phyloP scores from a whole-genome alignment of 2,888 invertebrate genomes.

The Congeria kusceri region DNA sequence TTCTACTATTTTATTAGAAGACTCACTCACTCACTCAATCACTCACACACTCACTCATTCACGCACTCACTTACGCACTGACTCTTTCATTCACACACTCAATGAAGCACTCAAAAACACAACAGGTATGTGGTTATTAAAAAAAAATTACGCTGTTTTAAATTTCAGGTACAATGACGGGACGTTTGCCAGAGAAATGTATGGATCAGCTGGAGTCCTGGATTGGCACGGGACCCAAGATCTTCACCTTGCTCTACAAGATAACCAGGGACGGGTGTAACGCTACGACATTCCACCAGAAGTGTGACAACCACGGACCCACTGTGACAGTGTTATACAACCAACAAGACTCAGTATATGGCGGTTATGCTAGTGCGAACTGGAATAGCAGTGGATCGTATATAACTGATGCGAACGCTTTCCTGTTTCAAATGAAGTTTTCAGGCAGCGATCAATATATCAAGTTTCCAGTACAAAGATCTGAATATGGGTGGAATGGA shows the following conservation, averaged over 20 bases:
- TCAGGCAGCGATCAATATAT: conserved; percentile 17
- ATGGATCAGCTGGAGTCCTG: conserved; percentile 59
- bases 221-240: conserved; percentile 51
- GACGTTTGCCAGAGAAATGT: conserved; percentile 16
- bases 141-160: too few species aligned
- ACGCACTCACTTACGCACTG: too few species aligned
- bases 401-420: conserved; percentile 8
- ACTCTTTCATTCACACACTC: too few species aligned
- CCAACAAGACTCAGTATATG: conserved; percentile 58
- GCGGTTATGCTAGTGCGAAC: conserved; percentile 56
- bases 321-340: conserved; percentile 66
- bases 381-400: conserved; percentile 32
- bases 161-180: too few species aligned
- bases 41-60: too few species aligned
- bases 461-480: conserved; percentile 22
- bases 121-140: too few species aligned
- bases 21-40: too few species aligned
- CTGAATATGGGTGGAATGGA: conserved; percentile 8
- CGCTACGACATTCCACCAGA: conserved; percentile 60
- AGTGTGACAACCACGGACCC: conserved; percentile 67
- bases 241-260: conserved; percentile 58
- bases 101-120: too few species aligned
- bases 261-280: conserved; percentile 58
- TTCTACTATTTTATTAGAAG: too few species aligned
- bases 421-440: conserved; percentile 44